phyloP scores from a whole-genome alignment of 1,140 invertebrate species.

The Lucilia sericata region DNA sequence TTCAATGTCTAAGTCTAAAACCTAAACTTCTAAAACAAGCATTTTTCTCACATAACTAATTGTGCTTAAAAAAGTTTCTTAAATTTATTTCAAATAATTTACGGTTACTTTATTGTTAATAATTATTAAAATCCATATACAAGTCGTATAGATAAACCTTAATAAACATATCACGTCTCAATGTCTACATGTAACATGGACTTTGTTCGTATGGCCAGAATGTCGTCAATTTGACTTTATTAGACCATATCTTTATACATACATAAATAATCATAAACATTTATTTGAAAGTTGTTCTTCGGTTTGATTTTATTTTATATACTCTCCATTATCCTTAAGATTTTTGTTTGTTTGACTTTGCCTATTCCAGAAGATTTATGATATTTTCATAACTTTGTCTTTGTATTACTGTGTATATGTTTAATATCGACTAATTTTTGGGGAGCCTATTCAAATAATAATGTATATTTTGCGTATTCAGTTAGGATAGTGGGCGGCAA shows the following conservation, averaged over 20 bases:
- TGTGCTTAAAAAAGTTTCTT: too few relatives aligned
- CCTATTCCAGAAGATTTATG: not conserved
- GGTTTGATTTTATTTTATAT: not conserved
- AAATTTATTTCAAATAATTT: too few relatives aligned
- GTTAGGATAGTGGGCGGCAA: too few relatives aligned
- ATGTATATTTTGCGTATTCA: too few relatives aligned
- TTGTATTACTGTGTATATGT: not conserved
- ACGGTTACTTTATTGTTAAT: not conserved
- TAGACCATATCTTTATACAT: not conserved
- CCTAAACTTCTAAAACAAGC: too few relatives aligned
- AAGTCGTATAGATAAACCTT: not conserved
- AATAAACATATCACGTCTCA: not conserved
- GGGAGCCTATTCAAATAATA: too few relatives aligned
- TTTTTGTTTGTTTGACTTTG: not conserved
- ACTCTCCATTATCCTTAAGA: not conserved
- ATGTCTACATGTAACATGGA: not conserved
- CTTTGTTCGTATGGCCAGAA: not conserved
- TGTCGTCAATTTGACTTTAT: constrained; percentile 16
- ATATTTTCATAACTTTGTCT: not conserved
- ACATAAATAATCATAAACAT: constrained; percentile 13
- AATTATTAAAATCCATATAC: not conserved
- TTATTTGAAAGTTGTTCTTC: not conserved
- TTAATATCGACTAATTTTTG: too few relatives aligned
- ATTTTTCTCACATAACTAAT: too few relatives aligned
- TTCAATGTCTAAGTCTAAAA: too few relatives aligned